Conservation (phyloP, 2,797 vertebrate species). For the Aratinga solstitialis region DNA sequence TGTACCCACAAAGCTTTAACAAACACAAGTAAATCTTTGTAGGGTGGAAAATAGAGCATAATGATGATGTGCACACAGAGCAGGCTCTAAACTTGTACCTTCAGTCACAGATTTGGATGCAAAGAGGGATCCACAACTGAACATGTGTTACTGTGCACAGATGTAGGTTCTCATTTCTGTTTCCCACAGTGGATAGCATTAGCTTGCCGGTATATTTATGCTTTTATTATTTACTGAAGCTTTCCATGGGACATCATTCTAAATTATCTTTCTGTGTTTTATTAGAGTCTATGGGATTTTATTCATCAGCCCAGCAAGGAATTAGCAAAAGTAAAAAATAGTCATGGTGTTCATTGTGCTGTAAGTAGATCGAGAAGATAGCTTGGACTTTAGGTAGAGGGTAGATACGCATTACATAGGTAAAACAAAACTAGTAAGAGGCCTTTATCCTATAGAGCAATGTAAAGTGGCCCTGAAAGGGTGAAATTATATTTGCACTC, state of each 20-base stretch:
- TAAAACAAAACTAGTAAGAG: not conserved
- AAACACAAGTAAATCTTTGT: not conserved
- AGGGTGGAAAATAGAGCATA: not conserved
- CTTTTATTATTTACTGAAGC: conserved; percentile 59
- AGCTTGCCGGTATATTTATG: conserved; percentile 53
- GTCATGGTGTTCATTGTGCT: not conserved
- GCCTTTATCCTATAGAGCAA: not conserved
- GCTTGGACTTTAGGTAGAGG: not conserved
- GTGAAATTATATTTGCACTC: not conserved
- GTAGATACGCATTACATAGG: not conserved
- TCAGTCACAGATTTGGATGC: not conserved
- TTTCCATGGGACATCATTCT: conserved; percentile 43
- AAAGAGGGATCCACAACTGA: not conserved
- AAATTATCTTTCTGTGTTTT: conserved; percentile 54
- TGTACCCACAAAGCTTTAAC: not conserved
- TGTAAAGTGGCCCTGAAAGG: not conserved
- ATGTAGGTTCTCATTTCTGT: conserved; percentile 47
- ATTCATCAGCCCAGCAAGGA: conserved; percentile 46
- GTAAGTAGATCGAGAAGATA: not conserved
- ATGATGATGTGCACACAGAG: not conserved
- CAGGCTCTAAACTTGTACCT: not conserved
- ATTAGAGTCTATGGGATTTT: conserved; percentile 44
- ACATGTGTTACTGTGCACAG: conserved; percentile 21
- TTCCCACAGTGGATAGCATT: conserved; percentile 44
- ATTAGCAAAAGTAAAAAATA: conserved; percentile 31